A percentile compares a stretch with the other conserved stretches of the same genome.
phyloP scores from a whole-genome alignment of 2,888 invertebrate genomes.

The Mesochorus sp. region DNA sequence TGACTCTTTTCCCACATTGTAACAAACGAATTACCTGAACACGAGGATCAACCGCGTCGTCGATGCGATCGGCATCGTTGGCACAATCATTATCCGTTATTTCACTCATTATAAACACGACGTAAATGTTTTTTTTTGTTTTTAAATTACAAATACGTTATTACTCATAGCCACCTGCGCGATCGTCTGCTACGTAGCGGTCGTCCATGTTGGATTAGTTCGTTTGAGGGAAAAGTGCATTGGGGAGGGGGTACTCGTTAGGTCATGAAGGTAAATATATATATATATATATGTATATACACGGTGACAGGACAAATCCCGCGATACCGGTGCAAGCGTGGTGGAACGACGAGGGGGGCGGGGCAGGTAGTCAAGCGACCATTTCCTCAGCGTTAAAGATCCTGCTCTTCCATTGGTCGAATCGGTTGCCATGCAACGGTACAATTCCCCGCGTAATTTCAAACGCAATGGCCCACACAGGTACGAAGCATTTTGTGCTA shows the following conservation, averaged over 20 bases:
- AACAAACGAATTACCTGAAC: slow-evolving; percentile 86
- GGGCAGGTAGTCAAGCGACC: too few relatives aligned
- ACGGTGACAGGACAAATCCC: too few relatives aligned
- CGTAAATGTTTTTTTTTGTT: slow-evolving; percentile 48
- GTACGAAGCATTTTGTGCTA: too few relatives aligned
- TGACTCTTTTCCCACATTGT: slow-evolving; percentile 79
- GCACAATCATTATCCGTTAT: slow-evolving; percentile 70
- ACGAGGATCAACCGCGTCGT: slow-evolving; percentile 90
- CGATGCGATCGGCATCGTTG: slow-evolving; percentile 75
- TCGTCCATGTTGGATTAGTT: slow-evolving; percentile 77
- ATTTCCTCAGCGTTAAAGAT: too few relatives aligned
- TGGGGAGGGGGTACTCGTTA: slow-evolving; percentile 1
- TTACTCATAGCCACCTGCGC: slow-evolving; percentile 78
- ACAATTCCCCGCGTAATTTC: too few relatives aligned
- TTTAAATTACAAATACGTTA: slow-evolving; percentile 72
- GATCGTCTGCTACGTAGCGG: slow-evolving; percentile 79
- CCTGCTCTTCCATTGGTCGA: too few relatives aligned
- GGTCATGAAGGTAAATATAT: too few relatives aligned
- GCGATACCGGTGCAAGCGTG: too few relatives aligned
- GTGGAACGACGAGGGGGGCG: too few relatives aligned
- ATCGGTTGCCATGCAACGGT: too few relatives aligned
- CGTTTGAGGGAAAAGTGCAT: background rate
- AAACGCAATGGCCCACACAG: too few relatives aligned
- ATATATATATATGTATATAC: too few relatives aligned
- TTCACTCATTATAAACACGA: slow-evolving; percentile 71